Evolutionary conservation across 2,888 invertebrate genomes (phyloP).

Genomic region (Acleris literana): DNA sequence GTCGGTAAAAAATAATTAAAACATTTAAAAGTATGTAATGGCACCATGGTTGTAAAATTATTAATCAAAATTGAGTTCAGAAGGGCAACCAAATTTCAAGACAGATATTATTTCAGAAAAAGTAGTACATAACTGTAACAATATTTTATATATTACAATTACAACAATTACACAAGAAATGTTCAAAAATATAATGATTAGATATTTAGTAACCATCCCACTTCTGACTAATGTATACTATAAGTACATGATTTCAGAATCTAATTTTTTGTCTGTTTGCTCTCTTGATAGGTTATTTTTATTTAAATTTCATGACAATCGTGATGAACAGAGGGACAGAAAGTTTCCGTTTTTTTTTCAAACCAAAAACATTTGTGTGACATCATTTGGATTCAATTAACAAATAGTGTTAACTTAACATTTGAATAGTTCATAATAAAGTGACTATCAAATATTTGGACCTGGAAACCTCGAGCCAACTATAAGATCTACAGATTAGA

Average conservation of each 20-base stretch:
- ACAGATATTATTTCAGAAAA: constrained; percentile 44
- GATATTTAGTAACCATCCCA: no score
- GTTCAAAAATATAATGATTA: not conserved
- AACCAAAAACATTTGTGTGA: not conserved
- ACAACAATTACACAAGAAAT: not conserved
- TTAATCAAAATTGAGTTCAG: constrained; percentile 40
- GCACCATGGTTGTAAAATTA: constrained; percentile 65
- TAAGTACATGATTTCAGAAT: not conserved
- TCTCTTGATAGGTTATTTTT: constrained; percentile 3
- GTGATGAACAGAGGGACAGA: not conserved
- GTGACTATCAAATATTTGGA: no score
- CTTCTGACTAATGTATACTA: constrained; percentile 7
- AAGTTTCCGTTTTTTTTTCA: not conserved
- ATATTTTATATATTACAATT: not conserved
- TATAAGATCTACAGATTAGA: no score
- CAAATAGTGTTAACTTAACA: no score
- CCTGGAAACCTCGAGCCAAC: no score
- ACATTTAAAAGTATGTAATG: constrained; percentile 57
- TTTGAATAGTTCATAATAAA: no score
- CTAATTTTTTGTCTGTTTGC: not conserved
- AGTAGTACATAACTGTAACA: constrained; percentile 9
- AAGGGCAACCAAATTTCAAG: constrained; percentile 56
- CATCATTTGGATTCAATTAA: not conserved
- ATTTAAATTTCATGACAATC: not conserved
- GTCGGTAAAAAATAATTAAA: not conserved